These are phyloP conservation scores for Armadillidium nasatum DNA, from an alignment of 1,140 invertebrate species.

Conservation along the genomic window DNA sequence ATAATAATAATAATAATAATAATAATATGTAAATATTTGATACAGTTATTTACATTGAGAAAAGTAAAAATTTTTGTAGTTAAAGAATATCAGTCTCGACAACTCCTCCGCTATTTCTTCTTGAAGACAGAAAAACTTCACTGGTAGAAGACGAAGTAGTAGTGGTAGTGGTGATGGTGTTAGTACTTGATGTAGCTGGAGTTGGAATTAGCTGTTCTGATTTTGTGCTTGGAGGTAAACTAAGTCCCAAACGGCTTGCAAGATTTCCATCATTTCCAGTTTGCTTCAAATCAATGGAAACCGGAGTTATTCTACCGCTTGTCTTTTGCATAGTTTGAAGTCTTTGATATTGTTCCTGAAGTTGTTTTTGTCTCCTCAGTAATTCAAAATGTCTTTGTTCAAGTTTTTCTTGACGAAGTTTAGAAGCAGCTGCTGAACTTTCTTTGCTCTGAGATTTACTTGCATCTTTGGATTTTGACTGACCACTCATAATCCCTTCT, in stretches of 20 bases:
- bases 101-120: neutral
- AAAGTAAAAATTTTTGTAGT: neutral
- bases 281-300: constrained; percentile 30
- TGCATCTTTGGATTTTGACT: constrained; percentile 5
- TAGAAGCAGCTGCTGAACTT: constrained; percentile 30
- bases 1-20: constrained; percentile 13
- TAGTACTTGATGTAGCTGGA: neutral
- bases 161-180: neutral
- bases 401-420: constrained; percentile 48
- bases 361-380: constrained; percentile 48
- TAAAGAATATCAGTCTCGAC: neutral
- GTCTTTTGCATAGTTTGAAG: constrained; percentile 48
- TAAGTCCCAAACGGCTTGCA: neutral
- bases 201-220: neutral
- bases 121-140: neutral
- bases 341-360: constrained; percentile 50
- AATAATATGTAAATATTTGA: neutral
- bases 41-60: neutral
- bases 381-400: constrained; percentile 49
- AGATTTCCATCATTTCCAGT: neutral
- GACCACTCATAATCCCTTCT: constrained; percentile 40
- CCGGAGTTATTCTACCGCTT: constrained; percentile 33
- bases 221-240: neutral
- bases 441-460: constrained; percentile 6
- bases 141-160: neutral